phyloP scores from a whole-genome alignment of 2,888 invertebrate genomes.

The Anthophora plumipes region DNA sequence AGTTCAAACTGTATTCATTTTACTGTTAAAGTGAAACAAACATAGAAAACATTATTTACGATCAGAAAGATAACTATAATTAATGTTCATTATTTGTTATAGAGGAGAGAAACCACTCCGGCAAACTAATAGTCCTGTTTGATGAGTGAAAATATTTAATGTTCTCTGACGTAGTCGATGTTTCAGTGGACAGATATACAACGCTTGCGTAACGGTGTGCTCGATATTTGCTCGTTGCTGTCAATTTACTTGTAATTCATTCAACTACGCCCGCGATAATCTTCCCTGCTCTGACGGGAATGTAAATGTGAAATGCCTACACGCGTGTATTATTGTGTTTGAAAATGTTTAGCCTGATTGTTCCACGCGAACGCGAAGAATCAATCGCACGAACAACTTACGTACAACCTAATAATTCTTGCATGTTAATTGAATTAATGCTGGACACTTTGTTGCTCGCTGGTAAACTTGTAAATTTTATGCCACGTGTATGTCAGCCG shows the following conservation, averaged over 20 bases:
- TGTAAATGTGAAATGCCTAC: background rate
- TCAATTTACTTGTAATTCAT: constrained; percentile 7
- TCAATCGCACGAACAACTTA: background rate
- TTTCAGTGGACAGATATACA: background rate
- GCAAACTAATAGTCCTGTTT: background rate
- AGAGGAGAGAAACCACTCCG: background rate
- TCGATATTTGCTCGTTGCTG: constrained; percentile 6
- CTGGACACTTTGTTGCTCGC: background rate
- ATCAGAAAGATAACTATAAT: background rate
- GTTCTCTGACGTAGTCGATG: constrained; percentile 20
- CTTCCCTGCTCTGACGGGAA: background rate
- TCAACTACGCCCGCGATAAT: constrained; percentile 8
- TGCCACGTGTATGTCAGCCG: constrained; percentile 6
- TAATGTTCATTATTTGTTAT: background rate
- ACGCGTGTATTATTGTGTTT: background rate
- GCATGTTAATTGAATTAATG: constrained; percentile 17
- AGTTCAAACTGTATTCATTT: too few species aligned
- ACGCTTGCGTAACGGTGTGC: constrained; percentile 5
- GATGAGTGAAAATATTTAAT: constrained; percentile 28
- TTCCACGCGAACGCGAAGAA: background rate
- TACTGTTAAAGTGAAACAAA: background rate
- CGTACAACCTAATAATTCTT: background rate
- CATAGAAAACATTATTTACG: background rate
- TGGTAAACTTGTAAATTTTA: constrained; percentile 26
- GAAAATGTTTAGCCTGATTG: constrained; percentile 1